Percentiles rank a stretch among this genome's conserved stretches.
phyloP scores from a whole-genome alignment of 2,888 invertebrate species.

The Calliscelio sp. region DNA sequence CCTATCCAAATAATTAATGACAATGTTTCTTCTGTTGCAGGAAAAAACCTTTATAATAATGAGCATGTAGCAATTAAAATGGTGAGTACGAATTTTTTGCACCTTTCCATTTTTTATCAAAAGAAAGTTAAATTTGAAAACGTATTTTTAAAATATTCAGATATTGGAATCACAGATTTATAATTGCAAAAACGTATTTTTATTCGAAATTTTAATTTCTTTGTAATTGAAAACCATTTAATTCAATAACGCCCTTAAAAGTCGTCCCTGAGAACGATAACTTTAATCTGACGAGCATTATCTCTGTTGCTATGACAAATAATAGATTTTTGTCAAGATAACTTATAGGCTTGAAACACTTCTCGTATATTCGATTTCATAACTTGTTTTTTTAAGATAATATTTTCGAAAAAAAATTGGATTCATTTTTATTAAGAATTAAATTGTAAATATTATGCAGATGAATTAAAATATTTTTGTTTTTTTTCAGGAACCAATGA shows the following conservation, averaged over 20 bases:
- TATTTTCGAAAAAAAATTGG: too few relatives aligned
- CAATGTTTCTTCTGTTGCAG: conserved; percentile 88
- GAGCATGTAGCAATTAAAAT: conserved; percentile 99
- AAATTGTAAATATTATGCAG: neutral
- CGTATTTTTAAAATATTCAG: too few relatives aligned
- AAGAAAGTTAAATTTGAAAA: too few relatives aligned
- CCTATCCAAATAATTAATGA: too few relatives aligned
- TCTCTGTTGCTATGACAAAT: conserved; percentile 64
- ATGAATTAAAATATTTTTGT: neutral
- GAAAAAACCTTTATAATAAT: conserved; percentile 99
- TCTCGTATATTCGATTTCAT: neutral
- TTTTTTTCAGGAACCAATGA: conserved; percentile 95
- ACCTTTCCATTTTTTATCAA: too few relatives aligned
- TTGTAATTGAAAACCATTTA: too few relatives aligned
- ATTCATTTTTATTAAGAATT: too few relatives aligned
- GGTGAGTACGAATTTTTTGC: conserved; percentile 87
- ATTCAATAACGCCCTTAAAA: too few relatives aligned
- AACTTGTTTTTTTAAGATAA: conserved; percentile 1
- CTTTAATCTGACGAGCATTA: conserved; percentile 53
- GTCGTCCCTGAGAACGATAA: conserved; percentile 50
- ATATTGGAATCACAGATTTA: too few relatives aligned
- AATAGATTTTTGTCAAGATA: conserved; percentile 64
- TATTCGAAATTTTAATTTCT: too few relatives aligned
- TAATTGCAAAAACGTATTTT: too few relatives aligned
- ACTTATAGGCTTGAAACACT: conserved; percentile 18